These are phyloP conservation scores for Pseudochirops corinnae DNA, from an alignment of 2,797 vertebrate genomes.

Conservation along the genomic window DNA sequence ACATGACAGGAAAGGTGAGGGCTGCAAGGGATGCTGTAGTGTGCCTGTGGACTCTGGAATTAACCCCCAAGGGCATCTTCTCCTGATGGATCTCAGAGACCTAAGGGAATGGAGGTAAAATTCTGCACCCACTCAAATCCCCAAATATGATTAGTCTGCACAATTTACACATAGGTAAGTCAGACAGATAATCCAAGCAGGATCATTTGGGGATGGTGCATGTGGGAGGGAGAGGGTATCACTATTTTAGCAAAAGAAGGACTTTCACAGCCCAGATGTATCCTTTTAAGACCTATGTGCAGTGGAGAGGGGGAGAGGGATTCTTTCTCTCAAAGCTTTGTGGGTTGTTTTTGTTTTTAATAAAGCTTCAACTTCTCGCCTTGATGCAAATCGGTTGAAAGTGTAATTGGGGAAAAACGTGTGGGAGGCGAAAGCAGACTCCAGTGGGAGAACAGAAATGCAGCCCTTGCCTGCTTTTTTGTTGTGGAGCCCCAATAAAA, in stretches of 20 bases:
- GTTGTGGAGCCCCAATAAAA: constrained; percentile 63
- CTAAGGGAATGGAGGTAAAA: not conserved
- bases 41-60: not conserved
- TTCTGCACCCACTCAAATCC: not conserved
- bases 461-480: constrained; percentile 18
- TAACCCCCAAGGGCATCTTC: not conserved
- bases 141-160: not conserved
- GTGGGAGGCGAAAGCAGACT: not conserved
- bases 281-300: not conserved
- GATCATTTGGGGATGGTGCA: not conserved
- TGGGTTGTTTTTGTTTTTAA: not conserved
- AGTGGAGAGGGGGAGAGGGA: not conserved
- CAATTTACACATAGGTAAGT: not conserved
- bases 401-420: not conserved
- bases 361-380: constrained; percentile 44
- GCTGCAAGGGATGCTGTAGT: not conserved
- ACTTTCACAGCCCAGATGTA: not conserved
- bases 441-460: not conserved
- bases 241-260: not conserved
- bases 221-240: not conserved
- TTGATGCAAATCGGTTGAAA: constrained; percentile 60
- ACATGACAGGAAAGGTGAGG: not conserved
- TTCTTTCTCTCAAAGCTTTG: not conserved
- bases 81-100: not conserved
- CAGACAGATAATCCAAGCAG: not conserved